These are phyloP conservation scores for Trypoxylus dichotomus DNA, from an alignment of 1,140 invertebrate species.

Conservation along the genomic window DNA sequence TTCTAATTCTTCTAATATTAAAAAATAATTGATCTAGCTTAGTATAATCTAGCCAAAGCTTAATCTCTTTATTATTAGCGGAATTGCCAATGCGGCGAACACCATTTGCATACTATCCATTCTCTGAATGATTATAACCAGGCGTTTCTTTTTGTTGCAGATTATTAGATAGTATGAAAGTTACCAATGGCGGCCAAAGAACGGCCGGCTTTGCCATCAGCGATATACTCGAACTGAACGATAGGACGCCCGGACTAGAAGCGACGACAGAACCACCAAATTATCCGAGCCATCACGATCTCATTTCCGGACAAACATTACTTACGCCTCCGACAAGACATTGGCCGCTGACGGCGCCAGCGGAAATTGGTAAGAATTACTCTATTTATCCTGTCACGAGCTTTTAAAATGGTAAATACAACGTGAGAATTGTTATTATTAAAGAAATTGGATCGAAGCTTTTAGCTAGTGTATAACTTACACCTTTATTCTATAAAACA, in stretches of 20 bases:
- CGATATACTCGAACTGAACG: constrained; percentile 66
- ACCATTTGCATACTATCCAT: too few relatives aligned
- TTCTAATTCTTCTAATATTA: too few relatives aligned
- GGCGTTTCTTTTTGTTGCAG: constrained; percentile 53
- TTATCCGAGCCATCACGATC: constrained; percentile 37
- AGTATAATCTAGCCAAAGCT: too few relatives aligned
- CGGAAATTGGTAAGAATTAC: constrained; percentile 45
- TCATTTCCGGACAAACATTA: constrained; percentile 35
- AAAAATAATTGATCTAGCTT: too few relatives aligned
- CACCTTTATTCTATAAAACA: too few relatives aligned
- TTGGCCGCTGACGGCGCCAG: constrained; percentile 41
- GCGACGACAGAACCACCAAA: constrained; percentile 30
- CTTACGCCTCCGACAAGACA: constrained; percentile 41
- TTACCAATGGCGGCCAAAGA: constrained; percentile 53
- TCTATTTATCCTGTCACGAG: background rate
- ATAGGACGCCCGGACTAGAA: constrained; percentile 45
- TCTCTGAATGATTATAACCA: too few relatives aligned
- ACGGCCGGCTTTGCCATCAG: constrained; percentile 65
- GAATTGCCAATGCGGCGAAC: too few relatives aligned
- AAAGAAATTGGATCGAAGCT: too few relatives aligned
- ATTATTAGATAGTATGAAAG: constrained; percentile 68
- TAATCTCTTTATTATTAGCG: too few relatives aligned
- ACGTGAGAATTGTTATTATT: too few relatives aligned
- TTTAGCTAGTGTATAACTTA: too few relatives aligned
- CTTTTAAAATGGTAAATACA: background rate